These are phyloP conservation scores for Bursaphelenchus mucronatus DNA, from an alignment of 1,140 invertebrate species.

Conservation along the genomic window DNA sequence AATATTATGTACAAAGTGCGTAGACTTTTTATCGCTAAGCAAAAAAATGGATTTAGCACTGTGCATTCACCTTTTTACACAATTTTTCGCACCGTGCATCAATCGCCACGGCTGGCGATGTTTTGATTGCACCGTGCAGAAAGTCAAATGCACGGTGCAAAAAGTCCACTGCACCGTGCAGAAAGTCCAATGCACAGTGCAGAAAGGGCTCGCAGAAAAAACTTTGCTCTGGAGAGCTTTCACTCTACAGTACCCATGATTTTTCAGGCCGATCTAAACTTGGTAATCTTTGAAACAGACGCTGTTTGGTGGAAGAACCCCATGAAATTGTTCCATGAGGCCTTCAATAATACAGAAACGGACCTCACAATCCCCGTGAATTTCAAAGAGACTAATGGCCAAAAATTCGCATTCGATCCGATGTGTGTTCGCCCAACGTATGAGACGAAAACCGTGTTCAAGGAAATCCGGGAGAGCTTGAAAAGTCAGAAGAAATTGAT, in stretches of 20 bases:
- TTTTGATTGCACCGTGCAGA: too few relatives aligned
- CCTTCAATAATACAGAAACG: constrained; percentile 15
- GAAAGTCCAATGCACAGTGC: too few relatives aligned
- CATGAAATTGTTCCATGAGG: constrained; percentile 13
- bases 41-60: too few relatives aligned
- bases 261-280: constrained; percentile 33
- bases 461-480: constrained; percentile 34
- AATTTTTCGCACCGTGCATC: too few relatives aligned
- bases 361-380: constrained; percentile 16
- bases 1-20: too few relatives aligned
- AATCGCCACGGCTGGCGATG: too few relatives aligned
- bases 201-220: too few relatives aligned
- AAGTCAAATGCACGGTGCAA: too few relatives aligned
- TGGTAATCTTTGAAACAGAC: constrained; percentile 51
- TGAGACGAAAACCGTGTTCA: constrained; percentile 33
- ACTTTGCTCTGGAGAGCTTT: too few relatives aligned
- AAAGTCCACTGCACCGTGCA: too few relatives aligned
- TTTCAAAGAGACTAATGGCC: constrained; percentile 33
- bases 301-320: constrained; percentile 52
- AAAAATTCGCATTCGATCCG: constrained; percentile 48
- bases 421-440: constrained; percentile 48
- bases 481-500: constrained; percentile 27
- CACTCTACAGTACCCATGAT: neutral
- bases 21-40: too few relatives aligned
- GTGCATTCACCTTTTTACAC: too few relatives aligned